Conservation (phyloP, 2,888 invertebrate species). For the Apocheima hispidaria region DNA sequence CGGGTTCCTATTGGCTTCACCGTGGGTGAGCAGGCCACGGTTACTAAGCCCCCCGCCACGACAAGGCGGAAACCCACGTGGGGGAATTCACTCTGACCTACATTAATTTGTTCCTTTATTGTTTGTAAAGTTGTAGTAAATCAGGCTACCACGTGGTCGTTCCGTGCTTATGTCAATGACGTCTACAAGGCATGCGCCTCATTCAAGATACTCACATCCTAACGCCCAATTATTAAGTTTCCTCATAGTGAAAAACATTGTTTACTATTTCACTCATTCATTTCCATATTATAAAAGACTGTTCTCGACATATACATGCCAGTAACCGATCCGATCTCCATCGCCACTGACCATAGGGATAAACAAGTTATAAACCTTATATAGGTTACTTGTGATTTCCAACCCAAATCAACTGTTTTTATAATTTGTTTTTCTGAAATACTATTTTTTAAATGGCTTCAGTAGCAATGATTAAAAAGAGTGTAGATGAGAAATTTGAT, state of each 20-base stretch:
- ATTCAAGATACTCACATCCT: background rate
- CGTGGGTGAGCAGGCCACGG: too few species aligned
- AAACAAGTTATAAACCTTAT: conserved; percentile 4
- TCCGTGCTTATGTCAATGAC: background rate
- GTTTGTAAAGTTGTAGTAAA: too few species aligned
- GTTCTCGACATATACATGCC: conserved; percentile 10
- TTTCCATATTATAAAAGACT: conserved; percentile 29
- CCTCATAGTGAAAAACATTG: background rate
- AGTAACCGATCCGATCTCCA: conserved; percentile 10
- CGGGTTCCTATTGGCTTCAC: too few species aligned
- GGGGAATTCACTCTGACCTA: too few species aligned
- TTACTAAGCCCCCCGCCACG: too few species aligned
- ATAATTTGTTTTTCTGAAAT: background rate
- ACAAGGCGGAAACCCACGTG: too few species aligned
- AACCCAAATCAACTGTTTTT: background rate
- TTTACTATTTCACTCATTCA: conserved; percentile 20
- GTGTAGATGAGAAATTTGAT: background rate
- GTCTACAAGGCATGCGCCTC: background rate
- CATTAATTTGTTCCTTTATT: too few species aligned
- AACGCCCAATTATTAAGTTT: conserved; percentile 7
- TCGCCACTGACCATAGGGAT: conserved; percentile 2
- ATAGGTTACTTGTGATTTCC: conserved; percentile 12
- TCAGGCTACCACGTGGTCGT: background rate
- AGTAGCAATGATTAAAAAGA: conserved; percentile 5
- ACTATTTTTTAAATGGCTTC: conserved; percentile 8